Evolutionary conservation across 2,888 invertebrate genomes (phyloP), one percentile per base, ranked within the genome.

Genomic region (Ichneumon xanthorius): DNA sequence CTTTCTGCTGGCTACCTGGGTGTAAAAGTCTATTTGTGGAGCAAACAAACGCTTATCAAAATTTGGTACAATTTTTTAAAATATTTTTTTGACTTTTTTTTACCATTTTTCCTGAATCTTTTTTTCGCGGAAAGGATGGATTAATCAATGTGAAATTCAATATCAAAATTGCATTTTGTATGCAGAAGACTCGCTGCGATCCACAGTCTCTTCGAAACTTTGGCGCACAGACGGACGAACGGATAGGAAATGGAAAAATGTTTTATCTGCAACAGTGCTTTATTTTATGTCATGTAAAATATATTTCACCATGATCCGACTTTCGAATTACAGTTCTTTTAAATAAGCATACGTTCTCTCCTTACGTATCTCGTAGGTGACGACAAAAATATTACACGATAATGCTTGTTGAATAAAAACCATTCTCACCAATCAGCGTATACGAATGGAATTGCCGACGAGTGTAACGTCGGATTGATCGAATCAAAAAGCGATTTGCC

Each of bases 401-500:
- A 48, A 48, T 4, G 4, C 16, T 16, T 16, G 4, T 2, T 22
- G 14, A 68, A 2, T 2, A 58, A 58, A 58, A 58, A 26, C 11
- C 9, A 58, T 26, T 61, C 22, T 68, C 22, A 61, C 22, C 37
- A 37, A 19, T 45, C 45, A 16, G 4, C 5, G 19, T 16, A 26
- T 48, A 3, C 14, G 26, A 40, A 16, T 2, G 7, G 4, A n/a
- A 30, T 22, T 40, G n/a, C 53, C 6, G 1, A 53, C 7, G 53
- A 4, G 19, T 9, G 7, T 19, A 53, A 53, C 53, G 53, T 7
- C 19, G 14, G 14, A 19, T 19, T 70, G 26, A 81, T 84, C 50
- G 77, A 68, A 73, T 80, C 70, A 72, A 73, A 53, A 22, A n/a
- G 22, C 73, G 63, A 85, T 85, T 76, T n/a, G 19, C 65, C 26